Evolutionary conservation across 2,113 vertebrate genomes (phyloP), one percentile per base, ranked within the genome.

Genomic region (Pelodiscus sinensis): DNA sequence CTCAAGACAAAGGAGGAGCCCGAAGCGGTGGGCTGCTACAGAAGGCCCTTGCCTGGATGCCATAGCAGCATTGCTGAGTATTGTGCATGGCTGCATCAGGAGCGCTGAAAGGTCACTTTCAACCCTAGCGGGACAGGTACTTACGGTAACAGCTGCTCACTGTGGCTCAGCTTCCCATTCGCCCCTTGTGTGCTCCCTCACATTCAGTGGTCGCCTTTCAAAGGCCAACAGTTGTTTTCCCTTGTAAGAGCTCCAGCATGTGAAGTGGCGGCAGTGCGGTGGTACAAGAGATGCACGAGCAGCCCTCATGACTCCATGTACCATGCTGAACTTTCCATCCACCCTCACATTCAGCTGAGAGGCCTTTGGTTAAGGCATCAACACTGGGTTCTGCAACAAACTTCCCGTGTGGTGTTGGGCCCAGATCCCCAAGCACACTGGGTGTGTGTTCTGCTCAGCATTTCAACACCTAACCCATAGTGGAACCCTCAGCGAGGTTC

Each of bases 1-100:
- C 18, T n/a, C 14, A 68, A 38, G 6, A 27, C 31, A 24, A 89
- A 80, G 50, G 2, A 84, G 18, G 19, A 84, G 73, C 62, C 58
- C 75, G 56, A 75, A 0, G n/a, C 71, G 4, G 9, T 15, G 29
- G 71, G 12, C 21, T 22, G 31, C 35, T 82, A 56, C 38, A 35
- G 52, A 52, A 29, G 60, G 44, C 62, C 81, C 54, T 13, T 0
- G 0, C 24, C 0, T 0, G 0, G 56, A 75, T 15, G 54, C 4
- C 51, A 16, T 24, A 29, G n/a, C 2, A 2, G 27, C 31, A 58
- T 82, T 14, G 29, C 1, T 0, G 73, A 79, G 29, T 1, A 0
- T 11, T 86, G 83, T 15, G 1, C 0, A 55, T 14, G 57, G 2
- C 35, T 79, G 55, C 15, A 1, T 52, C 85, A 55, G 55, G 81